Base-by-base conservation (phyloP, 2,113 vertebrate genomes). In the Stictonetta naevosa region DNA sequence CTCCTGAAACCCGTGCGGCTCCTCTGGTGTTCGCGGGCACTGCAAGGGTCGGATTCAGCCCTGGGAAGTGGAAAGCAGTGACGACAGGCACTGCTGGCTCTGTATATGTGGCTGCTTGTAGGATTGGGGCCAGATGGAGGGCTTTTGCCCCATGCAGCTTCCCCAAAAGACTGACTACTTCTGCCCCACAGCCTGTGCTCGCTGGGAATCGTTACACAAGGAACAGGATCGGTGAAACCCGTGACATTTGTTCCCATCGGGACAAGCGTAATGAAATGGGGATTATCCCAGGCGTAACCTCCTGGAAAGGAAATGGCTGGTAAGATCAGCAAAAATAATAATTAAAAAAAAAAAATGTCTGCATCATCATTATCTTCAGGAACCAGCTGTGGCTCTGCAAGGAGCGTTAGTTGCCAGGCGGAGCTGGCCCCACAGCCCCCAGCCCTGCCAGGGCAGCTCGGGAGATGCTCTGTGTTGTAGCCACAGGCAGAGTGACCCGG, bases 371-470 rank as follows among this genome's bases (percentile, higher is more conserved):
- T 92, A 89, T 91, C 95, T 38, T 7, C 44, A 29, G 5, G 46
- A 91, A 91, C 31, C 75, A 95, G 93, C 71, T 40, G 55, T 59
- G 81, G 33, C 42, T 48, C 64, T 74, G 58, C 92, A 89, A 84
- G 77, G 36, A 92, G 64, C 56, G 42, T 0, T 55, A 90, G 74
- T 55, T 56, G 59, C 72, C 29, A 85, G 67, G 67, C 50, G 91
- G 72, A 75, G 62, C 77, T 91, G 76, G 60, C 53, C 92, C 84
- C 73, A 52, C 82, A 50, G 25, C 20, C 55, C 4, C 2, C 64
- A 44, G 52, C 33, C 8, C 60, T 91, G 71, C 62, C 58, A 88
- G 86, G 44, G 20, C 10, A 66, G 81, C 36, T 89, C 89, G 56
- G 71, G 40, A 84, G 67, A 26, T 73, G 62, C 38, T 86, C 83